A percentile compares a stretch with the other conserved stretches of the same genome.
Evolutionary conservation across 2,797 vertebrate species (phyloP).

Genomic region (Alcedo quadribrachys): DNA sequence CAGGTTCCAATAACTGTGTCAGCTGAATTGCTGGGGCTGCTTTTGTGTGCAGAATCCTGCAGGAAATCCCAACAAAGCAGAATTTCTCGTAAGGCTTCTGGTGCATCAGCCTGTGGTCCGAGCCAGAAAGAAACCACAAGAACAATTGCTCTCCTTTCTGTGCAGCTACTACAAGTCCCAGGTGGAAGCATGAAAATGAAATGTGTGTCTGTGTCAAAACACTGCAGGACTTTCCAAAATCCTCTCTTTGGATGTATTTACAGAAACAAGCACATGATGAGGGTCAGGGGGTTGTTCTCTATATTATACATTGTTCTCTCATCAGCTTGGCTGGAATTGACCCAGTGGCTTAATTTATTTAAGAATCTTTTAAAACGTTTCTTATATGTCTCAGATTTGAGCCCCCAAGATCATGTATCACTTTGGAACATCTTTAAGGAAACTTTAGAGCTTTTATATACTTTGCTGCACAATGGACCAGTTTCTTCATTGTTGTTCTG

Average conservation of each 20-base stretch:
- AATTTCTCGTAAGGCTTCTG: conserved; percentile 59
- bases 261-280: not conserved
- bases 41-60: conserved; percentile 44
- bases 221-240: not conserved
- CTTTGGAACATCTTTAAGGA: conserved; percentile 36
- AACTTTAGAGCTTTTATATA: conserved; percentile 5
- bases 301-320: conserved; percentile 15
- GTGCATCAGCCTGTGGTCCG: conserved; percentile 14
- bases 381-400: not conserved
- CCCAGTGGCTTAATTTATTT: not conserved
- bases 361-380: not conserved
- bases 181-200: conserved; percentile 30
- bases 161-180: conserved; percentile 35
- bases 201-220: not conserved
- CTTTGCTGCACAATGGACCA: conserved; percentile 4
- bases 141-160: conserved; percentile 36
- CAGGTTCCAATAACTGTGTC: conserved; percentile 57
- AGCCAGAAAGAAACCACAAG: conserved; percentile 64
- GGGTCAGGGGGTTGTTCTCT: not conserved
- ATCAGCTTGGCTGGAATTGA: conserved; percentile 3
- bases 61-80: conserved; percentile 65
- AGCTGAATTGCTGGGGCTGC: conserved; percentile 24
- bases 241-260: not conserved
- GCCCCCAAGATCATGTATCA: not conserved
- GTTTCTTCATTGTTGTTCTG: not conserved